Evolutionary conservation across 2,113 vertebrate species (phyloP), one percentile per base, ranked within the genome.

Genomic region (Calidris pugnax): DNA sequence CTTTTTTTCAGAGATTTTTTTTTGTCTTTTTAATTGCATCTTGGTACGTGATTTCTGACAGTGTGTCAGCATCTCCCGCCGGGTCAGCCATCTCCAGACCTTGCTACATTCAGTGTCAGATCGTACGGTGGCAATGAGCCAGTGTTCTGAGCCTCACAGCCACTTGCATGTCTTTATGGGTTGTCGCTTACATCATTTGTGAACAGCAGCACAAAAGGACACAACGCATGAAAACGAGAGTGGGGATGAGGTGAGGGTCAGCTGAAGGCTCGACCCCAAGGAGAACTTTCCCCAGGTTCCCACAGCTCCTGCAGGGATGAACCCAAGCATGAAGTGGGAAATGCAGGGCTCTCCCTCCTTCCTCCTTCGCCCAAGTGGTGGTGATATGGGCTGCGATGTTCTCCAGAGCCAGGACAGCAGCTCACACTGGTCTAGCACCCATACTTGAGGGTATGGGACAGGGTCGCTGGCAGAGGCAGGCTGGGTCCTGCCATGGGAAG

Each of bases 151-250:
- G 86, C 41, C 39, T 87, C 74, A 64, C 85, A 88, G 68, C 26
- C 63, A 79, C 81, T 82, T 76, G 77, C 85, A 63, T 72, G 39
- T 72, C 59, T 82, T 64, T 87, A 78, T 2, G 14, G 93, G 81
- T 50, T 73, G 89, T 90, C 10, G 6, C 67, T 96, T 96, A 95
- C 94, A 95, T 81, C 76, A 8, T 75, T 96, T 76, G 97, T 91
- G 87, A 96, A 97, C 94, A 97, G 97, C 97, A 97, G 93, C 97
- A 97, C 98, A 96, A 94, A 91, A 97, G 95, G 94, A 96, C 97
- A 97, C 87, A 96, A 96, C 30, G 78, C 93, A 94, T 79, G 92
- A 94, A 98, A 91, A 94, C 14, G 15, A 96, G 90, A 71, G 55
- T 72, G 82, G 85, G 93, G 73, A 67, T 87, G 93, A 90, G 94